Evolutionary conservation across 2,797 vertebrate genomes (phyloP).

Genomic region (Cercopithecus hamlyni): DNA sequence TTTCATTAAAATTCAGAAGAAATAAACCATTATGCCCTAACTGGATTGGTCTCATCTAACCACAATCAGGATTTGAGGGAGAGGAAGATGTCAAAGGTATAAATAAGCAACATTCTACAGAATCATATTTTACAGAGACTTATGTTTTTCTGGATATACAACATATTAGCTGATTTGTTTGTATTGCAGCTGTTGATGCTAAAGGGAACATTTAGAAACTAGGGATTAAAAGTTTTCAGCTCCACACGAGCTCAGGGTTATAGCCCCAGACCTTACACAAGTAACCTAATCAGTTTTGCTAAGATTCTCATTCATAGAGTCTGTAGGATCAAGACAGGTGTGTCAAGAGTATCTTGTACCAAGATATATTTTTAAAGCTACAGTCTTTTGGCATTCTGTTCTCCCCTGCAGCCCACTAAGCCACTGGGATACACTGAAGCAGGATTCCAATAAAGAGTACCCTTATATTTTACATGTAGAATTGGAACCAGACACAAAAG

Average conservation of each 20-base stretch:
- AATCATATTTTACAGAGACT: neutral
- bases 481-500: slow-evolving; percentile 22
- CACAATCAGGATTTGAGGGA: neutral
- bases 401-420: slow-evolving; percentile 24
- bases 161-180: neutral
- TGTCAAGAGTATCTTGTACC: slow-evolving; percentile 13
- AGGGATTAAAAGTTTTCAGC: slow-evolving; percentile 44
- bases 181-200: slow-evolving; percentile 36
- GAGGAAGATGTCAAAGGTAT: neutral
- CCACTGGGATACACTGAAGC: neutral
- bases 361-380: slow-evolving; percentile 37
- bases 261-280: slow-evolving; percentile 22
- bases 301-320: slow-evolving; percentile 36
- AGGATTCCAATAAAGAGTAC: slow-evolving; percentile 46
- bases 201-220: slow-evolving; percentile 45
- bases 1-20: slow-evolving; percentile 25
- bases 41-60: neutral
- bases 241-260: slow-evolving; percentile 16
- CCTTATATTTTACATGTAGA: slow-evolving; percentile 36
- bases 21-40: neutral
- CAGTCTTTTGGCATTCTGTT: slow-evolving; percentile 17
- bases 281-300: slow-evolving; percentile 51
- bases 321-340: neutral
- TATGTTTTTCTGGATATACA: neutral
- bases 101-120: neutral